Base-by-base conservation (phyloP, 2,797 vertebrate species). In the Rhabdomys pumilio region DNA sequence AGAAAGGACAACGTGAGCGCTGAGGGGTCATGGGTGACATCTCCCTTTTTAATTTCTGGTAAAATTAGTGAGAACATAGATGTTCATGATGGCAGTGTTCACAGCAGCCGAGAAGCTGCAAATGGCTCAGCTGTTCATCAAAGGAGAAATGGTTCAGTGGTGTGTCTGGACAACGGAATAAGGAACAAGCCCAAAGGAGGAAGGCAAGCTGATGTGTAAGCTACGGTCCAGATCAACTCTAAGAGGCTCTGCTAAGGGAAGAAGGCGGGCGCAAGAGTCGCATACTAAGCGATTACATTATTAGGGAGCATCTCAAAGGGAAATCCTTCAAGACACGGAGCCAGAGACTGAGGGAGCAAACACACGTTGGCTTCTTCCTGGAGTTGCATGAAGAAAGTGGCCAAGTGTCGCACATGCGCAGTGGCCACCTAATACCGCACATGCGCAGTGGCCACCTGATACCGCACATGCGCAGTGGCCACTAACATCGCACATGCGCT, bases 221-320 rank as follows among this genome's bases (percentile, higher is more conserved):
- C 8, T 7, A 17, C 22, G 12, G 0, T 2, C 14, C 24, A 67
- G n/a, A 38, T 3, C 55, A 22, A 2, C 20, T 82, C 26, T 50
- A 59, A 86, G 53, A 12, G 0, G 41, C 14, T 38, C 20, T 17
- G 20, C 10, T 8, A 29, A 13, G 12, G 17, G 55, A 75, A 83
- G 67, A 38, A 41, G 31, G 12, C 8, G 69, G 55, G 41, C 41
- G 19, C n/a, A 24, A 24, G 79, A 13, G 55, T 31, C 82, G 85
- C 1, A 0, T 6, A 1, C 0, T 24, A 17, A 11, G 17, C 12
- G 17, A 34, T 14, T 22, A 0, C 12, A 20, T 7, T 73, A 15
- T 1, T 0, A 34, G 0, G 24, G 55, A 91, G n/a, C 7, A 63
- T 8, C 7, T 1, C 6, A n/a, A 82, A 84, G 0, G 29, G 79